These are phyloP conservation scores for Zaprionus camerounensis DNA, from an alignment of 1,140 invertebrate species.

Conservation along the genomic window DNA sequence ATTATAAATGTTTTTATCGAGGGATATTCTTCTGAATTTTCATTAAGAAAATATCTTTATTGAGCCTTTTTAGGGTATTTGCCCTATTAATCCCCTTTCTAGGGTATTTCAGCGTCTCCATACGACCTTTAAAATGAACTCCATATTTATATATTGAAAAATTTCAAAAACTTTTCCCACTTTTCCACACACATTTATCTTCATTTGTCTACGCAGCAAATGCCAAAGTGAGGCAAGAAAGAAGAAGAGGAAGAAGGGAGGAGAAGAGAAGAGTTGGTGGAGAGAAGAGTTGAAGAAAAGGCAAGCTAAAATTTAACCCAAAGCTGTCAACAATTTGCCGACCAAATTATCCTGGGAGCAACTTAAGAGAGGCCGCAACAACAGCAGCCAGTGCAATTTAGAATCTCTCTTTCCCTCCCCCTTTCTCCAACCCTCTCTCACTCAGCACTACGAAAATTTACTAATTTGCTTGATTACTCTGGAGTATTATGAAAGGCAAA, in stretches of 20 bases:
- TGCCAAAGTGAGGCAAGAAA: constrained; percentile 16
- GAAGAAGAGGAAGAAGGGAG: background rate
- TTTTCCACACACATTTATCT: constrained; percentile 62
- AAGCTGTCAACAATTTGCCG: constrained; percentile 80
- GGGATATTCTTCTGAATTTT: too few relatives aligned
- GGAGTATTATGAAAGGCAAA: constrained; percentile 50
- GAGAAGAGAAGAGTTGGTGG: constrained; percentile 18
- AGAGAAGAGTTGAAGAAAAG: constrained; percentile 15
- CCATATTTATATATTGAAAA: constrained; percentile 16
- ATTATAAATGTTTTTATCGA: too few relatives aligned
- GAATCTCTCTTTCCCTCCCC: constrained; percentile 19
- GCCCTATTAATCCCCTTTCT: background rate
- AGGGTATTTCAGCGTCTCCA: background rate
- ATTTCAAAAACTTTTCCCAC: constrained; percentile 11
- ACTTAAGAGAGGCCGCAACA: constrained; percentile 35
- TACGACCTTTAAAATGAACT: background rate
- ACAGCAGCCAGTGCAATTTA: constrained; percentile 15
- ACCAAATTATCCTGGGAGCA: constrained; percentile 70
- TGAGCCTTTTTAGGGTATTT: too few relatives aligned
- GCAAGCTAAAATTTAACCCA: constrained; percentile 29
- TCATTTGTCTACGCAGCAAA: constrained; percentile 60
- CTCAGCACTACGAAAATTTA: constrained; percentile 18
- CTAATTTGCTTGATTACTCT: constrained; percentile 82
- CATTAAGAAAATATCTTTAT: too few relatives aligned
- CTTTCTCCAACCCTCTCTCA: background rate